A percentile compares a stretch with the other conserved stretches of the same genome.
These are phyloP conservation scores for Ips typographus DNA, from an alignment of 1,140 invertebrate species.

Conservation along the genomic window DNA sequence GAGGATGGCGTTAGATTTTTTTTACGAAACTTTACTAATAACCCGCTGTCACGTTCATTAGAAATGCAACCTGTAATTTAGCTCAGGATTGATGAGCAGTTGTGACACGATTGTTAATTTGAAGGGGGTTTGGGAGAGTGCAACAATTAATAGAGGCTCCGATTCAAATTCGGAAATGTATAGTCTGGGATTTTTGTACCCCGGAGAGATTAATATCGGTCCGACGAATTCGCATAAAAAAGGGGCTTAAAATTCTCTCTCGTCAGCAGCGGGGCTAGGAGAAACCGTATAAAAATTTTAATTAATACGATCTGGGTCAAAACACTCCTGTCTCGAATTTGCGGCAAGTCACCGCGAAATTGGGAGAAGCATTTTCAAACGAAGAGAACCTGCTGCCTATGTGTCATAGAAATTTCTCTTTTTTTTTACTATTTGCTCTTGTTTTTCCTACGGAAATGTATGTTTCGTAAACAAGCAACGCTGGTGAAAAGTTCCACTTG, in stretches of 20 bases:
- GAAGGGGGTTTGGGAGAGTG: too few relatives aligned
- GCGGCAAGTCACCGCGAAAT: conserved; percentile 31
- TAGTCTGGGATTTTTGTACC: too few relatives aligned
- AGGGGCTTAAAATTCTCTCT: conserved; percentile 14
- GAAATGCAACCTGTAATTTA: not conserved
- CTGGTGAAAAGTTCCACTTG: too few relatives aligned
- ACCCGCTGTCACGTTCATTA: not conserved
- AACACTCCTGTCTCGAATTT: conserved; percentile 27
- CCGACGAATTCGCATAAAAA: conserved; percentile 18
- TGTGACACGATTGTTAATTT: too few relatives aligned
- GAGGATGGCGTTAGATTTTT: not conserved
- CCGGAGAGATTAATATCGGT: conserved; percentile 14
- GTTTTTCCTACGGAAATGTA: too few relatives aligned
- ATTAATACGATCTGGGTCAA: conserved; percentile 36
- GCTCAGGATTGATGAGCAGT: too few relatives aligned
- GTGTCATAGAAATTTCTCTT: not conserved
- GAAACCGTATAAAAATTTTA: conserved; percentile 34
- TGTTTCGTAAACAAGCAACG: too few relatives aligned
- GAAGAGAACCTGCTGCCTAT: conserved; percentile 17
- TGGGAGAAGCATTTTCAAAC: conserved; percentile 29
- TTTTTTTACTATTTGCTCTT: not conserved
- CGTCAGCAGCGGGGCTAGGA: conserved; percentile 3
- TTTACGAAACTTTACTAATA: not conserved
- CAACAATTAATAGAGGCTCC: too few relatives aligned
- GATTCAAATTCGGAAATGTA: too few relatives aligned